Percentiles rank a stretch among this genome's conserved stretches.
Conservation (phyloP, 2,797 vertebrate species). For the Coregonus sp. region DNA sequence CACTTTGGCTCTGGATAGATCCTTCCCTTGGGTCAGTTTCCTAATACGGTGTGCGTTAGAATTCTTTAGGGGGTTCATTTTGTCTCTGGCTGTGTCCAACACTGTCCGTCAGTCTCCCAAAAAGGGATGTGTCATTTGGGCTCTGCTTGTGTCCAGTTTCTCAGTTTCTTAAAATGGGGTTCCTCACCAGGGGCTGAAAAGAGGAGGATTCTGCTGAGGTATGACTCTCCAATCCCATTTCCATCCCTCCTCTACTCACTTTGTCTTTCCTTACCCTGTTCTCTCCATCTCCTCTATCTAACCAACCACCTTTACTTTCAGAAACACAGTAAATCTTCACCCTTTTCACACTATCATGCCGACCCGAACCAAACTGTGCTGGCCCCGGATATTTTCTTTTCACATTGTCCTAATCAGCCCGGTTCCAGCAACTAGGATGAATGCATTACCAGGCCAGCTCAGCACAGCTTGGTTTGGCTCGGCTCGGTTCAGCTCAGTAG, state of each 20-base stretch:
- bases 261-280: neutral
- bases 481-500: neutral
- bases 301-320: conserved; percentile 28
- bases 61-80: conserved; percentile 62
- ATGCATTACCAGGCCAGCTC: neutral
- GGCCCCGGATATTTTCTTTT: neutral
- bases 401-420: neutral
- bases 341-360: neutral
- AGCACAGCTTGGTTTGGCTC: neutral
- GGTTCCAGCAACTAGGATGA: neutral
- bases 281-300: conserved; percentile 34
- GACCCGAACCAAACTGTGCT: neutral
- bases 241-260: conserved; percentile 35
- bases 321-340: conserved; percentile 40
- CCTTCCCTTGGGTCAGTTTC: conserved; percentile 57
- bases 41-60: conserved; percentile 60
- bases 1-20: conserved; percentile 59
- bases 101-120: conserved; percentile 68
- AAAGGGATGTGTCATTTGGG: conserved; percentile 65
- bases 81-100: conserved; percentile 63
- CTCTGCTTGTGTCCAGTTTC: conserved; percentile 79
- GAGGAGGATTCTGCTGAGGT: conserved; percentile 96
- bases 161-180: conserved; percentile 98
- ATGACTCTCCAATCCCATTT: conserved; percentile 79
- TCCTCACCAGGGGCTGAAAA: conserved; percentile 98